Conservation (phyloP, 2,797 vertebrate genomes). For the Crypturellus tataupa region DNA sequence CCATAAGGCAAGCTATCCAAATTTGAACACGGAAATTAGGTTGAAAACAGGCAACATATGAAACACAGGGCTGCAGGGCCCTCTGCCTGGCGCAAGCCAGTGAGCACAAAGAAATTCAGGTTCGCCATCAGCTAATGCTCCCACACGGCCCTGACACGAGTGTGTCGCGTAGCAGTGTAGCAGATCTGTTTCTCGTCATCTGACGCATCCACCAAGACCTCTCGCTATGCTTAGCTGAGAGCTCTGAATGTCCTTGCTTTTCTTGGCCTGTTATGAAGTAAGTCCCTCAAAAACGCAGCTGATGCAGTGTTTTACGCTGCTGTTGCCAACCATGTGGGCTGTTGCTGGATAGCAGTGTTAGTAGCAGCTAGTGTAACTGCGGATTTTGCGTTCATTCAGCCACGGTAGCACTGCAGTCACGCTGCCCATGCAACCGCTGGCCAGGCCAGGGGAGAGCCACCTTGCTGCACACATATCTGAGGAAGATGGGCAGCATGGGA, state of each 20-base stretch:
- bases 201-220: slow-evolving; percentile 46
- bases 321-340: not conserved
- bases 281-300: slow-evolving; percentile 5
- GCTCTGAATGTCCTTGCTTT: slow-evolving; percentile 62
- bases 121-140: slow-evolving; percentile 45
- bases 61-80: slow-evolving; percentile 5
- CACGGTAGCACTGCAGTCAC: not conserved
- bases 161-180: slow-evolving; percentile 51
- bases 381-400: not conserved
- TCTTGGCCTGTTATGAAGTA: slow-evolving; percentile 26
- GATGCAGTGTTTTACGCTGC: not conserved
- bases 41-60: not conserved
- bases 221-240: slow-evolving; percentile 50
- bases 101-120: not conserved
- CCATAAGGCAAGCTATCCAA: not conserved
- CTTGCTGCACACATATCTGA: not conserved
- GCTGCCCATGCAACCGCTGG: not conserved
- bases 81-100: slow-evolving; percentile 14
- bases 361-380: not conserved
- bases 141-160: slow-evolving; percentile 48
- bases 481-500: rapidly evolving
- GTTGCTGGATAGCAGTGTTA: slow-evolving; percentile 8
- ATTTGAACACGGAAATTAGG: slow-evolving; percentile 2
- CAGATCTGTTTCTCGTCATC: slow-evolving; percentile 69
- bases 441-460: not conserved